Base-by-base conservation (phyloP, 2,797 vertebrate species). In the Delichon dasypus region DNA sequence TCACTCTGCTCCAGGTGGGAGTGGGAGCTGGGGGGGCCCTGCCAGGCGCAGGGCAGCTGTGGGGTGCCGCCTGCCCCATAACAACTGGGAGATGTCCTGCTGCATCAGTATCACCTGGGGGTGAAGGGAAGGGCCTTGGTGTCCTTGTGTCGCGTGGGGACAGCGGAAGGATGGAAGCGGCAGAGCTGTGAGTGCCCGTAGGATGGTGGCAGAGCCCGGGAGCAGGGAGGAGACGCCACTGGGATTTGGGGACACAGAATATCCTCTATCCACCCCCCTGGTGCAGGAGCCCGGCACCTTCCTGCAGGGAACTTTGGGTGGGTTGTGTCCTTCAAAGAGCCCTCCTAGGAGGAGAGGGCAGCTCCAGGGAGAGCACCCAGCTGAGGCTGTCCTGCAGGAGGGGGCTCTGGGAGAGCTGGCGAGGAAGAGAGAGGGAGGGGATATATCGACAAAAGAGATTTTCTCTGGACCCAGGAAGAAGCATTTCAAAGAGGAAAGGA, bases 91-190 rank as follows among this genome's bases (percentile, higher is more conserved):
- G 61, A n/a, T 3, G 2, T n/a, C 20, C 11, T 3, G 1, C 21
- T 66, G 30, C 16, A 5, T 27, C 0, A 1, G 45, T 25, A 13
- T 32, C 7, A 0, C 34, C 47, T 5, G 34, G 30, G 50, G 53
- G 10, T 5, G 51, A 38, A 30, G 54, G 54, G 53, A 73, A 12
- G 48, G 27, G 66, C 10, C 25, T 87, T 12, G 32, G 34, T 40
- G 85, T 27, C n/a, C 17, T 42, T 1, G 1, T 0, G 13, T 13
- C 7, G 2, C 0, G 0, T 1, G 26, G 50, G 50, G 32, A 53
- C 21, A 72, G 1, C 0, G 1, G 20, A 22, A 15, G 22, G 65
- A 22, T 23, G 29, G 20, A 25, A 8, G 11, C 26, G 48, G 10
- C 4, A 7, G 40, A 77, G 48, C 73, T 7, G 4, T 5, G 57